Conservation (phyloP, 2,797 vertebrate species). For the Hypotaenidia okinawae region DNA sequence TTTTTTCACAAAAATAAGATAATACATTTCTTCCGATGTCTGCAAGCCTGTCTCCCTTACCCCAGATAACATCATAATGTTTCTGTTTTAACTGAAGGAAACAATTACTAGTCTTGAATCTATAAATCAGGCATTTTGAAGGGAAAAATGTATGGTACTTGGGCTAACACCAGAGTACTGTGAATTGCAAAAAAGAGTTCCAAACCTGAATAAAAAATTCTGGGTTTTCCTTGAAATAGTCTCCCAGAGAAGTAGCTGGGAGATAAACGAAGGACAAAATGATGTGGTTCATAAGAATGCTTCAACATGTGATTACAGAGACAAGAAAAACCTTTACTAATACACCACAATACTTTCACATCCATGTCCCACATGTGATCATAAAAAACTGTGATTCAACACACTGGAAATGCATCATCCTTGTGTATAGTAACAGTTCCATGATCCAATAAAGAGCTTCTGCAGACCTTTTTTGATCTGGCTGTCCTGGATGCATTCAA, state of each 20-base stretch:
- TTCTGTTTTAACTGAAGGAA: background rate
- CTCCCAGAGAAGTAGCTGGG: background rate
- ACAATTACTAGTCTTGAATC: background rate
- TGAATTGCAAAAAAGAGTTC: background rate
- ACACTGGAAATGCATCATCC: background rate
- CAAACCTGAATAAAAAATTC: background rate
- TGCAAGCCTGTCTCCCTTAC: background rate
- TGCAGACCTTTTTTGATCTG: background rate
- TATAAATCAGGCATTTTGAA: background rate
- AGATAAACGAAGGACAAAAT: constrained; percentile 1
- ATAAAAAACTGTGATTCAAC: background rate
- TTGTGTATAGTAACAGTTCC: background rate
- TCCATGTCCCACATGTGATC: background rate
- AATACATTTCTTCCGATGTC: background rate
- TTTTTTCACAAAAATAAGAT: background rate
- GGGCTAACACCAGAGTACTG: background rate
- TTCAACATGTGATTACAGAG: background rate
- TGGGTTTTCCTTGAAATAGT: background rate
- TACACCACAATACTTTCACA: background rate
- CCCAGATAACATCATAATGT: background rate
- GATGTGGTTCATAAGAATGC: background rate
- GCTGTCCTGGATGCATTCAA: background rate
- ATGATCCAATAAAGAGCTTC: background rate
- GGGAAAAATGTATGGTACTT: background rate
- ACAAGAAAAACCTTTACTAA: background rate